These are phyloP conservation scores for Perognathus longimembris DNA, from an alignment of 2,113 vertebrate genomes.

Conservation along the genomic window DNA sequence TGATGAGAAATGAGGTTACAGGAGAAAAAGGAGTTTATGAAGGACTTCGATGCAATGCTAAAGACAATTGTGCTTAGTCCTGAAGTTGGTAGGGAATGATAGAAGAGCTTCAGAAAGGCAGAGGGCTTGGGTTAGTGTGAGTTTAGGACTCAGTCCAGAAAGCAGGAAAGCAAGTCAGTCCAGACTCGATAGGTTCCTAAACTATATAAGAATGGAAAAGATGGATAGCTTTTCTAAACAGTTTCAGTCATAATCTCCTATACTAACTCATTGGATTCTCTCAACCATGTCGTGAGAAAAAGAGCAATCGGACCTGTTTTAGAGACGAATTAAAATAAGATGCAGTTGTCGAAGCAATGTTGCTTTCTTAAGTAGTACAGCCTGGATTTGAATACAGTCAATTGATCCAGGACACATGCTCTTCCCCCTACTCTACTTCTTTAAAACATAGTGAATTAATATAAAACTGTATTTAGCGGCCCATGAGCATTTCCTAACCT, in stretches of 20 bases:
- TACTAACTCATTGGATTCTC: background rate
- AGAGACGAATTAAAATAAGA: background rate
- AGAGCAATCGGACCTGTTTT: background rate
- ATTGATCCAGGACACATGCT: background rate
- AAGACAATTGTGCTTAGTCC: background rate
- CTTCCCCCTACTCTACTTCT: background rate
- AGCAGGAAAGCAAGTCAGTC: background rate
- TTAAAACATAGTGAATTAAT: constrained; percentile 38
- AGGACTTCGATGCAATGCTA: background rate
- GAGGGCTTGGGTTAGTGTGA: background rate
- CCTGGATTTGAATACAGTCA: background rate
- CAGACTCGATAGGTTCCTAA: background rate
- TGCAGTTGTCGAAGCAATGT: background rate
- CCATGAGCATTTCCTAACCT: constrained; percentile 53
- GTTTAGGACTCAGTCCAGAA: background rate
- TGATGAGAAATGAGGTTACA: background rate
- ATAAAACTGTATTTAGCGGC: constrained; percentile 51
- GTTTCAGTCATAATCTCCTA: background rate
- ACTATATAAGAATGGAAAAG: background rate
- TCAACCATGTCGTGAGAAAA: background rate
- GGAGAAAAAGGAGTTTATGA: background rate
- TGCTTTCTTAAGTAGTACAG: background rate
- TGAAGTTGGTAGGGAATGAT: background rate
- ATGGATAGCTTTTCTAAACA: background rate
- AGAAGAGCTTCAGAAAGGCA: background rate